phyloP scores from a whole-genome alignment of 2,888 invertebrate genomes.

The Euspilapteryx auroguttella region DNA sequence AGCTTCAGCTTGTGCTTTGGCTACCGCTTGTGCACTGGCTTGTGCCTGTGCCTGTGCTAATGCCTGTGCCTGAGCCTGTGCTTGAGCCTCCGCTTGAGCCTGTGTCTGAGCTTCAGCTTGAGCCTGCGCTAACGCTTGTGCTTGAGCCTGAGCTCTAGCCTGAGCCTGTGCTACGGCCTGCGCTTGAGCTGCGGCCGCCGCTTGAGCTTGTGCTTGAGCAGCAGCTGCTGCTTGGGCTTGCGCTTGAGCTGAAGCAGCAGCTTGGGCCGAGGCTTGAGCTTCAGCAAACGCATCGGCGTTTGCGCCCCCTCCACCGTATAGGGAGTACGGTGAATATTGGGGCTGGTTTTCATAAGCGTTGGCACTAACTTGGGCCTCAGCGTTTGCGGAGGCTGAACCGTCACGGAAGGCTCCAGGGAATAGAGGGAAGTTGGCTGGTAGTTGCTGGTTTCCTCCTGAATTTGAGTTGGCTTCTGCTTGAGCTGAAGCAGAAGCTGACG shows the following conservation, averaged over 20 bases:
- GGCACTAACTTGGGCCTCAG: too few relatives aligned
- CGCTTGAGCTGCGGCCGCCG: constrained; percentile 2
- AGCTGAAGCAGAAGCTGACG: too few relatives aligned
- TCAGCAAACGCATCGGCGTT: not conserved
- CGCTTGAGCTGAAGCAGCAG: not conserved
- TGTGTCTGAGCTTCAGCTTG: not conserved
- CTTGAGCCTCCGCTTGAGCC: not conserved
- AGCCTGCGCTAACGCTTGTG: not conserved
- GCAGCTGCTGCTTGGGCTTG: constrained; percentile 2
- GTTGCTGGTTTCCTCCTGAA: too few relatives aligned
- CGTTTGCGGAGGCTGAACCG: too few relatives aligned
- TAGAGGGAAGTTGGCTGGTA: too few relatives aligned
- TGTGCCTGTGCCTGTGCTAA: not conserved
- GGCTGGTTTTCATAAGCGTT: too few relatives aligned
- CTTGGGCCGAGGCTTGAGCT: constrained; percentile 1
- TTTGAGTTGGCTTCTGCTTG: too few relatives aligned
- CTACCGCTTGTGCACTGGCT: not conserved
- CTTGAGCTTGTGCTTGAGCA: constrained; percentile 3
- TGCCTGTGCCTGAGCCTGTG: not conserved
- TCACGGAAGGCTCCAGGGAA: too few relatives aligned
- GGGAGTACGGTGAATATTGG: too few relatives aligned
- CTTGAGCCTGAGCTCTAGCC: not conserved
- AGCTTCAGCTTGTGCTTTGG: not conserved
- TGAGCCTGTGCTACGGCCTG: constrained; percentile 1
- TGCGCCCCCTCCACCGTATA: not conserved